Conservation (phyloP, 2,888 invertebrate species). For the Drosophila eohydei region DNA sequence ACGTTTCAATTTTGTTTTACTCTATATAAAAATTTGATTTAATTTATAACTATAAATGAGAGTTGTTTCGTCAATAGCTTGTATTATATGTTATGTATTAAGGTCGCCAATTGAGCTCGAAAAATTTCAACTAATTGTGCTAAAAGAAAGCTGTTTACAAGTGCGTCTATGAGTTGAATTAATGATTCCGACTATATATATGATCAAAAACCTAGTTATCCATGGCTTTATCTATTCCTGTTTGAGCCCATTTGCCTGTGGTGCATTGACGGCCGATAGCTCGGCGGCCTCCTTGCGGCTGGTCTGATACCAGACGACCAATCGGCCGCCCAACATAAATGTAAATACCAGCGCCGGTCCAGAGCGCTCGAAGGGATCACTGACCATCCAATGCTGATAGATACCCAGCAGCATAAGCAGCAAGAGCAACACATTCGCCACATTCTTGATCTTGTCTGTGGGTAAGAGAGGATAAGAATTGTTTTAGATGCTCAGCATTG, state of each 20-base stretch:
- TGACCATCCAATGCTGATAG: conserved; percentile 96
- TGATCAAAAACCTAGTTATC: conserved; percentile 14
- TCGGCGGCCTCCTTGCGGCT: conserved; percentile 86
- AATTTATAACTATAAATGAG: conserved; percentile 52
- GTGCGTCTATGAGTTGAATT: conserved; percentile 49
- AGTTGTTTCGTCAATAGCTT: conserved; percentile 20
- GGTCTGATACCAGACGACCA: conserved; percentile 92
- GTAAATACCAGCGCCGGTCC: conserved; percentile 96
- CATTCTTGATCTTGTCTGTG: conserved; percentile 93
- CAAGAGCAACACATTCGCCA: conserved; percentile 93
- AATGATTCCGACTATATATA: conserved; percentile 46
- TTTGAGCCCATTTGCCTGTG: conserved; percentile 88
- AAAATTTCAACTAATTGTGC: conserved; percentile 50
- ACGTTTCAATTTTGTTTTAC: conserved; percentile 53
- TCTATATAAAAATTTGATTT: conserved; percentile 54
- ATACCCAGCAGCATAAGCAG: conserved; percentile 94
- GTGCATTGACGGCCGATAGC: conserved; percentile 85
- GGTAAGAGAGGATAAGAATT: background rate
- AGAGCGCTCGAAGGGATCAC: conserved; percentile 95
- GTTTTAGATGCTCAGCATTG: background rate
- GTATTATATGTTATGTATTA: conserved; percentile 15
- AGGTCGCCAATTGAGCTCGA: conserved; percentile 47
- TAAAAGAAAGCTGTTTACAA: conserved; percentile 75
- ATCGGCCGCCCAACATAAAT: conserved; percentile 95
- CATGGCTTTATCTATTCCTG: conserved; percentile 85